A percentile compares a stretch with the other conserved stretches of the same genome.
Conservation (phyloP, 1,140 invertebrate genomes). For the Cyrtorhinus lividipennis region DNA sequence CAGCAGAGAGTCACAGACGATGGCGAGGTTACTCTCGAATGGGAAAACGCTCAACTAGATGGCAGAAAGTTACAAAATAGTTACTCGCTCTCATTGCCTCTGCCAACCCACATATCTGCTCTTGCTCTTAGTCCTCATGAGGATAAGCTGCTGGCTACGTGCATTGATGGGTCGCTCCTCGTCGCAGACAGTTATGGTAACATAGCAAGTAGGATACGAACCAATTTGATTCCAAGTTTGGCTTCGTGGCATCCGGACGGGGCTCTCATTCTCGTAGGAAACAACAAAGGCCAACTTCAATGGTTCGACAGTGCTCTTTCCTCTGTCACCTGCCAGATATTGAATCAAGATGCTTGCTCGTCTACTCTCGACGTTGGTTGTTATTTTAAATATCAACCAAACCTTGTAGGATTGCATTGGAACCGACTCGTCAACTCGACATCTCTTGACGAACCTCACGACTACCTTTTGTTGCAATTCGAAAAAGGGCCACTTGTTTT, state of each 20-base stretch:
- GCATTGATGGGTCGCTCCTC: slow-evolving; percentile 60
- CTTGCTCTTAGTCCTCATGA: slow-evolving; percentile 49
- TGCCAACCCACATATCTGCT: slow-evolving; percentile 54
- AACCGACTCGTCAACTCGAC: slow-evolving; percentile 38
- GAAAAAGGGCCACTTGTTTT: slow-evolving; percentile 40
- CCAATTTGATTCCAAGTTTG: slow-evolving; percentile 48
- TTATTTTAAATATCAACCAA: slow-evolving; percentile 48
- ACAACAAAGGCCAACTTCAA: slow-evolving; percentile 58
- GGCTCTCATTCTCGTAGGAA: slow-evolving; percentile 48
- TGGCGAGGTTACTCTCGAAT: slow-evolving; percentile 59
- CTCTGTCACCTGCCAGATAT: slow-evolving; percentile 48
- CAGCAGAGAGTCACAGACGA: slow-evolving; percentile 61
- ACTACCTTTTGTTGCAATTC: slow-evolving; percentile 39
- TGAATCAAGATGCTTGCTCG: slow-evolving; percentile 48
- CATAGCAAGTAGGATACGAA: slow-evolving; percentile 44
- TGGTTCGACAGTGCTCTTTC: slow-evolving; percentile 58
- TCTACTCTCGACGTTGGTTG: slow-evolving; percentile 48
- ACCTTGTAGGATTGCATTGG: slow-evolving; percentile 38
- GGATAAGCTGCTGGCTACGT: slow-evolving; percentile 55
- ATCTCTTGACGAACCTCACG: slow-evolving; percentile 29
- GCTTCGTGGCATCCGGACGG: slow-evolving; percentile 58
- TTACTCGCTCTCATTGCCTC: slow-evolving; percentile 47
- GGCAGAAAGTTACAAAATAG: slow-evolving; percentile 50
- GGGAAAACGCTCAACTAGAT: slow-evolving; percentile 53
- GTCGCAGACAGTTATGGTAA: slow-evolving; percentile 48